Evolutionary conservation across 2,797 vertebrate genomes (phyloP).

Genomic region (Scomberomorus guttatus): DNA sequence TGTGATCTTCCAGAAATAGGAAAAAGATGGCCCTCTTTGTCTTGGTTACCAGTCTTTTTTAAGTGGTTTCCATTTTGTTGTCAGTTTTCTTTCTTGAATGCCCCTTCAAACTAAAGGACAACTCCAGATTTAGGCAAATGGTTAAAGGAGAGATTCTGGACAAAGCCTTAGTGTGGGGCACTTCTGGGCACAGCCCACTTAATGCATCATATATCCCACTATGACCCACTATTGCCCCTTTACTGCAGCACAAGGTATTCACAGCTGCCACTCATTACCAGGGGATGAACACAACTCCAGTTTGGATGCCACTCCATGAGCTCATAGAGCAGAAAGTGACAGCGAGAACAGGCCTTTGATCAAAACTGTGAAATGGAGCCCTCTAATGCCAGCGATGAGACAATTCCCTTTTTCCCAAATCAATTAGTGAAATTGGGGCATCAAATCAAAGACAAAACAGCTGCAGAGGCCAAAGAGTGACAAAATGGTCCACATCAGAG

Average conservation of each 20-base stretch:
- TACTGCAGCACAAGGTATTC: slow-evolving; percentile 54
- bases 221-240: slow-evolving; percentile 44
- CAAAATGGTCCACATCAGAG: slow-evolving; percentile 46
- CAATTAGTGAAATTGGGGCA: slow-evolving; percentile 65
- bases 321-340: slow-evolving; percentile 69
- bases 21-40: neutral
- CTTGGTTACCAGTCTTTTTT: neutral
- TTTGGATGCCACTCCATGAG: slow-evolving; percentile 74
- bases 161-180: slow-evolving; percentile 12
- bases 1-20: neutral
- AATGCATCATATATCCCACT: slow-evolving; percentile 41
- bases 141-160: slow-evolving; percentile 22
- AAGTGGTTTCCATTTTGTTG: slow-evolving; percentile 7
- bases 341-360: slow-evolving; percentile 68
- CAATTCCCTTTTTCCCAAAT: slow-evolving; percentile 69
- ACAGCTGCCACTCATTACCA: slow-evolving; percentile 73
- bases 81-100: slow-evolving; percentile 21
- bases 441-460: slow-evolving; percentile 65
- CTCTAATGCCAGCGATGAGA: slow-evolving; percentile 72
- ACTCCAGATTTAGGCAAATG: slow-evolving; percentile 6
- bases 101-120: slow-evolving; percentile 7
- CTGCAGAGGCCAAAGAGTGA: slow-evolving; percentile 51
- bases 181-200: slow-evolving; percentile 41
- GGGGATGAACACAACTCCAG: slow-evolving; percentile 53
- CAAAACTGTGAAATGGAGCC: slow-evolving; percentile 65